A percentile compares a stretch with the other conserved stretches of the same genome.
Evolutionary conservation across 2,797 vertebrate genomes (phyloP).

Genomic region (Tauraco hartlaubi): DNA sequence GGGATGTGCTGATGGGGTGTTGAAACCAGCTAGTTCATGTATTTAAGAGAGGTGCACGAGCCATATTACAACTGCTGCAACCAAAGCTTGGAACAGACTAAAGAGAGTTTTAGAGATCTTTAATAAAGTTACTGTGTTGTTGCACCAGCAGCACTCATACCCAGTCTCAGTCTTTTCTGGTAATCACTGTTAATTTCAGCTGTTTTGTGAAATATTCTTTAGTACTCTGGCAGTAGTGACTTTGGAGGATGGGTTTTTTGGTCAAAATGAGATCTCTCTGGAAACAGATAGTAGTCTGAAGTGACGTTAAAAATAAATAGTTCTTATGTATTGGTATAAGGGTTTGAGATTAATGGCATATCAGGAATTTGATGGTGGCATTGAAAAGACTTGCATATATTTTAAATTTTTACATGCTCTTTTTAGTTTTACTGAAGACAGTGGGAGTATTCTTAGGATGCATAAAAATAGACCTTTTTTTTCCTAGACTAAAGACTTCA

Average conservation of each 20-base stretch:
- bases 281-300: not conserved
- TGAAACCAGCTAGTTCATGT: not conserved
- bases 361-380: not conserved
- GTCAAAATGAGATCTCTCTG: not conserved
- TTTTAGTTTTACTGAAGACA: not conserved
- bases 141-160: not conserved
- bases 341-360: not conserved
- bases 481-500: not conserved
- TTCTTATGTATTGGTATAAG: not conserved
- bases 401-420: not conserved
- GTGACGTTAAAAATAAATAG: not conserved
- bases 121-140: not conserved
- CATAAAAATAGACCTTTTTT: not conserved
- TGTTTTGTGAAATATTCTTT: not conserved
- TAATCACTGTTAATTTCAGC: not conserved
- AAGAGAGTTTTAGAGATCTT: not conserved
- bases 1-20: fast-evolving
- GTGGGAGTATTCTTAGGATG: not conserved
- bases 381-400: not conserved
- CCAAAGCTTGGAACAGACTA: not conserved
- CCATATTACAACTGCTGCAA: not conserved
- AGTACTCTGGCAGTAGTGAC: not conserved
- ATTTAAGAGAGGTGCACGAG: not conserved
- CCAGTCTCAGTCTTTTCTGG: not conserved
- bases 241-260: not conserved